Base-by-base conservation (phyloP, 2,797 vertebrate genomes). In the Rhynchonycteris naso region DNA sequence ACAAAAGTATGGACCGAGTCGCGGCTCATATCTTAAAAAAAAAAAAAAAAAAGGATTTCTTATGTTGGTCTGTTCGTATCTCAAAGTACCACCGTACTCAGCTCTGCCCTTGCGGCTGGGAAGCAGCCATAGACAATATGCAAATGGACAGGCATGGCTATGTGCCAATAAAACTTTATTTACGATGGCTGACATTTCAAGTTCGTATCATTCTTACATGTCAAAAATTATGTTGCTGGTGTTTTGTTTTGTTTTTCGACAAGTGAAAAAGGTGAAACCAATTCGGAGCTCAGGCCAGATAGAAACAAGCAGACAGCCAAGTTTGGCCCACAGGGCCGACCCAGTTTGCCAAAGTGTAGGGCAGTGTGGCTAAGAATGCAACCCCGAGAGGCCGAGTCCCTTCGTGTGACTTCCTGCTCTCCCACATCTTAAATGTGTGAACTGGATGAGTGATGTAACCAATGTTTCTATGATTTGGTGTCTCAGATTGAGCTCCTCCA, bases 181-280 rank as follows among this genome's bases (percentile, higher is more conserved):
- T 72, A 35, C 0, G 6, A 33, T 80, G 0, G 4, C 21, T 54
- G 9, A 38, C 79, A 58, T 75, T 72, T 79, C 83, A 59, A 74
- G 47, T 69, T 88, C 50, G 0, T 65, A n/a, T 71, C 38, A 52
- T 75, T 82, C 86, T n/a, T 24, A 66, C 58, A 0, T 15, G 26
- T 50, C 52, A 30, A 50, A 72, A 91, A 66, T 47, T 33, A 19
- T 6, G 2, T 63, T 91, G 52, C 9, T 56, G 56, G 58, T 65
- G 72, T 4, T 72, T 84, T 16, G 43, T 43, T 43, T 43, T 43
- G 43, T 80, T 86, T 59, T 84, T 65, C 21, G 4, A 54, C 43
- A 54, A 68, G 22, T 93, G 35, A 28, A 68, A 92, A 90, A 68
- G 28, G 13, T 38, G 79, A 83, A 84, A 71, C 28, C 13, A 30